Conservation (phyloP, 2,797 vertebrate genomes). For the Spinus pinus region DNA sequence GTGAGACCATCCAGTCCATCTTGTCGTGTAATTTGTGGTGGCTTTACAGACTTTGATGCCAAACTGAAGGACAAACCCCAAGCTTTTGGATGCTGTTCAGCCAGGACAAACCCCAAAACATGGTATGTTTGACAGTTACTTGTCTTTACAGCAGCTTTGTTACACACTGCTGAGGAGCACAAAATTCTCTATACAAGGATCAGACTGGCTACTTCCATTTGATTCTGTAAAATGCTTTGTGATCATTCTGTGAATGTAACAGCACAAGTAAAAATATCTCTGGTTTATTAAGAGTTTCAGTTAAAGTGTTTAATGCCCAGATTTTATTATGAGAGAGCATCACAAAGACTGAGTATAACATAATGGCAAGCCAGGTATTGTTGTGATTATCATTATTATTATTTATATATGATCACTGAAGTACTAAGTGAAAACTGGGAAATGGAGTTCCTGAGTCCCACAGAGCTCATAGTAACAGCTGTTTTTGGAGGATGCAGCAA, state of each 20-base stretch:
- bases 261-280: neutral
- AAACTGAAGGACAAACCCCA: neutral
- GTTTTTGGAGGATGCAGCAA: neutral
- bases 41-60: neutral
- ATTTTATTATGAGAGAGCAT: neutral
- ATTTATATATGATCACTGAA: neutral
- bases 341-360: neutral
- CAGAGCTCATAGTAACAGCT: neutral
- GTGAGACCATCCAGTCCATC: neutral
- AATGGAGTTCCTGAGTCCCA: neutral
- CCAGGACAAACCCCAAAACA: neutral
- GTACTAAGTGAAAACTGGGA: neutral
- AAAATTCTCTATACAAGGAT: neutral
- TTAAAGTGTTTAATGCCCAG: conserved; percentile 25
- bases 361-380: neutral
- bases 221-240: neutral
- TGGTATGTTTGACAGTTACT: neutral
- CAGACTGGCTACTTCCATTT: neutral
- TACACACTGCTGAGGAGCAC: neutral
- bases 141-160: neutral
- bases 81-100: neutral
- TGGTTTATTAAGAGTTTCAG: conserved; percentile 20
- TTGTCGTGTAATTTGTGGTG: accelerated
- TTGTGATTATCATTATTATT: neutral
- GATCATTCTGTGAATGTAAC: neutral